Evolutionary conservation across 2,113 vertebrate species (phyloP).

Genomic region (Hypomesus transpacificus): DNA sequence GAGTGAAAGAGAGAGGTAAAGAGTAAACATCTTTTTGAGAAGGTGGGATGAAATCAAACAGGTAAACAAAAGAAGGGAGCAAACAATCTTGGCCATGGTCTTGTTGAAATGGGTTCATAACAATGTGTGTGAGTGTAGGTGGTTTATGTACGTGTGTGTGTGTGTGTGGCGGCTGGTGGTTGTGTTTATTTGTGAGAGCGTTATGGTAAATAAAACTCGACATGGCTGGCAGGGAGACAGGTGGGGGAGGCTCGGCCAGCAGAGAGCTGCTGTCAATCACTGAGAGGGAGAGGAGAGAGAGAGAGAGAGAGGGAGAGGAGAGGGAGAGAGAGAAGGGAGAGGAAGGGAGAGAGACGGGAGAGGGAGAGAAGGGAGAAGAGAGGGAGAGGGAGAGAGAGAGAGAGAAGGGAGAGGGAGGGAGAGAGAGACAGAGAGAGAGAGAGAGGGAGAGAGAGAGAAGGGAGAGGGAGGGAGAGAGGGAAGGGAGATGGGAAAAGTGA

Average conservation of each 20-base stretch:
- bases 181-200: slow-evolving; percentile 36
- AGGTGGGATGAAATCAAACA: no score
- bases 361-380: neutral
- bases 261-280: slow-evolving; percentile 51
- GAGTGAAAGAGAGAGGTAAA: slow-evolving; percentile 18
- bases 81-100: slow-evolving; percentile 45
- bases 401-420: neutral
- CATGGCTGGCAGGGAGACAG: slow-evolving; percentile 55
- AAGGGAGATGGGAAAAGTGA: neutral
- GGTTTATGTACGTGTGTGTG: slow-evolving; percentile 6
- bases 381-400: neutral
- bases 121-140: slow-evolving; percentile 36
- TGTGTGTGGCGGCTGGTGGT: neutral
- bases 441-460: neutral
- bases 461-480: slow-evolving; percentile 23
- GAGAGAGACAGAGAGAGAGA: neutral
- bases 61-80: slow-evolving; percentile 21
- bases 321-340: neutral
- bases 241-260: slow-evolving; percentile 46
- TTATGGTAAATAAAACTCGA: slow-evolving; percentile 58
- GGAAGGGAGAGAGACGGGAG: neutral
- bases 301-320: neutral
- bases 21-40: slow-evolving; percentile 38
- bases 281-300: neutral
- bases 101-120: slow-evolving; percentile 39